Conservation (phyloP, 2,113 vertebrate species). For the Albula glossodonta region DNA sequence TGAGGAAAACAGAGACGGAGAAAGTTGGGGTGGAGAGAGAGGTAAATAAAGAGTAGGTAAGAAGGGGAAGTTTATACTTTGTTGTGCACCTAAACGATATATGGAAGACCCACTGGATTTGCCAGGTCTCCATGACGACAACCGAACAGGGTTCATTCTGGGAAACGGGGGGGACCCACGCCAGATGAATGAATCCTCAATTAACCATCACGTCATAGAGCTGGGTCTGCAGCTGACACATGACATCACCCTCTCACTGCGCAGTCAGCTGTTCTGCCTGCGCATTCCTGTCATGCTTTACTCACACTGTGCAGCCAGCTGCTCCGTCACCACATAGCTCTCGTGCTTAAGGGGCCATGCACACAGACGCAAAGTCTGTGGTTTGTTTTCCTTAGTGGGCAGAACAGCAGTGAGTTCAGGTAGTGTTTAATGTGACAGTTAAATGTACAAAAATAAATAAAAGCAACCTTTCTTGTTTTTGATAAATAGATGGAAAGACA, state of each 20-base stretch:
- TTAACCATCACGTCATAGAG: background rate
- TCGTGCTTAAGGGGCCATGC: too few species aligned
- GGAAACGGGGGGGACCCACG: too few species aligned
- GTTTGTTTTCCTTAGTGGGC: too few species aligned
- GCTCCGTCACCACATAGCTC: too few species aligned
- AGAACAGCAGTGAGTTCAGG: too few species aligned
- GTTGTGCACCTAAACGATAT: background rate
- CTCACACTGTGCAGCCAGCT: too few species aligned
- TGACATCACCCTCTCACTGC: background rate
- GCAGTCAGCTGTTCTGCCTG: background rate
- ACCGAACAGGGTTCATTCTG: background rate
- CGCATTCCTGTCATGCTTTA: too few species aligned
- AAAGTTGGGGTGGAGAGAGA: constrained; percentile 51
- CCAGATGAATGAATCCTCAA: background rate
- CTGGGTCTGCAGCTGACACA: background rate
- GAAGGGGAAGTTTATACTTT: background rate
- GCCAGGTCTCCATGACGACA: background rate
- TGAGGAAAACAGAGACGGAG: background rate
- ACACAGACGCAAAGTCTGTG: too few species aligned
- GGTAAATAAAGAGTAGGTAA: constrained; percentile 22
- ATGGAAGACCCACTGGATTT: background rate
- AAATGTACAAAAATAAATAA: too few species aligned
- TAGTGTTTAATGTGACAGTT: too few species aligned
- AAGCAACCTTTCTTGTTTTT: too few species aligned
- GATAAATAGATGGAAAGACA: too few species aligned